phyloP scores from a whole-genome alignment of 2,113 vertebrate species.

The Oriolus oriolus region DNA sequence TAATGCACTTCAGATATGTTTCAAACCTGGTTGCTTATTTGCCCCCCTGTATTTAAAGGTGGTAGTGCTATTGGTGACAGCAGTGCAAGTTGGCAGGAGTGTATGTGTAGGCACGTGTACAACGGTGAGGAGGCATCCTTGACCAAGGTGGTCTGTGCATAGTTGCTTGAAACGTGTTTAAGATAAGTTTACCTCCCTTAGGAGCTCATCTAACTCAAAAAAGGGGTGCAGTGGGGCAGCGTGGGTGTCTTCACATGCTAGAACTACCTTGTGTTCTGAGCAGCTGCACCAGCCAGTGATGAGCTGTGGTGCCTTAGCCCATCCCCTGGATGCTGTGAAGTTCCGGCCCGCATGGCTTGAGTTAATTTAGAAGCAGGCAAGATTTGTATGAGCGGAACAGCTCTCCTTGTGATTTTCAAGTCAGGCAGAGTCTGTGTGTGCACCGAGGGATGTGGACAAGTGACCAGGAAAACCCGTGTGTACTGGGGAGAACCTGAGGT shows the following conservation, averaged over 20 bases:
- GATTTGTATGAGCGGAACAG: background rate
- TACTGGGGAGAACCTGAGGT: background rate
- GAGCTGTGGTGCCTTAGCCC: background rate
- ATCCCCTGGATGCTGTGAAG: background rate
- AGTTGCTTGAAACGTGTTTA: background rate
- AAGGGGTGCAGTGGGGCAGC: background rate
- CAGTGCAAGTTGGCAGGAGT: background rate
- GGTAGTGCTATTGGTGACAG: background rate
- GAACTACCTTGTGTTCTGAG: background rate
- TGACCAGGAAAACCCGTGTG: background rate
- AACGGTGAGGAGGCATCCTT: background rate
- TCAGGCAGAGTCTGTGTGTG: background rate
- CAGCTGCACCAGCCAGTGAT: background rate
- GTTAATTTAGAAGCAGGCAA: background rate
- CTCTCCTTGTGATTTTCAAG: background rate
- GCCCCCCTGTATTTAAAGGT: background rate
- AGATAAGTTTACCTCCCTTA: background rate
- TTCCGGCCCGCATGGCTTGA: background rate
- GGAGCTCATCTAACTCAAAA: background rate
- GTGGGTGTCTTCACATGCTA: background rate
- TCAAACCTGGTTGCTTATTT: background rate
- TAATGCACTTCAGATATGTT: background rate
- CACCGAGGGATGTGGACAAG: background rate
- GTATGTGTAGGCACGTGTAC: rapidly evolving
- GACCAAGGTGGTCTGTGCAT: background rate